These are phyloP conservation scores for Phyllopteryx taeniolatus DNA, from an alignment of 2,113 vertebrate species.

Conservation along the genomic window DNA sequence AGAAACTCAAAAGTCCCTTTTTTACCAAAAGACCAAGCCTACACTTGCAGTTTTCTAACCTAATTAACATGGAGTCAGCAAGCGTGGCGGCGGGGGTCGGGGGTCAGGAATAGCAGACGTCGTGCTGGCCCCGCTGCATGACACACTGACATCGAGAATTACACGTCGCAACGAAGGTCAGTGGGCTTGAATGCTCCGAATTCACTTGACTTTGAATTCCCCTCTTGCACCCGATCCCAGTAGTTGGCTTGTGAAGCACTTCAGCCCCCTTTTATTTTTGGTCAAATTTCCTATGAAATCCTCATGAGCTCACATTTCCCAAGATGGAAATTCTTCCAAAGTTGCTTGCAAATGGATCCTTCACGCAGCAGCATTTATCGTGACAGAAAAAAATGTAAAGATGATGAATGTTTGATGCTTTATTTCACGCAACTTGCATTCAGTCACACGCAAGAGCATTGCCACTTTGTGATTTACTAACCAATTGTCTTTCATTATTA, in stretches of 20 bases:
- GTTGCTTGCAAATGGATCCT: slow-evolving; percentile 13
- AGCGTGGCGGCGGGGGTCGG: slow-evolving; percentile 53
- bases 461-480: background rate
- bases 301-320: background rate
- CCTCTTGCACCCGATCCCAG: background rate
- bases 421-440: slow-evolving; percentile 17
- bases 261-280: background rate
- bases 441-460: background rate
- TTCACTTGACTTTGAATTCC: background rate
- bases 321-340: background rate
- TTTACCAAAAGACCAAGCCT: slow-evolving; percentile 55
- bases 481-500: background rate
- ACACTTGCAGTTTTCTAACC: slow-evolving; percentile 58
- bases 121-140: slow-evolving; percentile 55
- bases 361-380: background rate
- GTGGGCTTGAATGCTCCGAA: slow-evolving; percentile 15
- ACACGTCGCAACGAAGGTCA: slow-evolving; percentile 44
- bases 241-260: background rate
- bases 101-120: slow-evolving; percentile 55
- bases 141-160: slow-evolving; percentile 64
- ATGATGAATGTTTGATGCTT: slow-evolving; percentile 29
- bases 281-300: background rate
- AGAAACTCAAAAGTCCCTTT: slow-evolving; percentile 57
- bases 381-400: slow-evolving; percentile 18
- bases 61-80: slow-evolving; percentile 69